Evolutionary conservation across 2,797 vertebrate species (phyloP).

Genomic region (Geotrypetes seraphini): DNA sequence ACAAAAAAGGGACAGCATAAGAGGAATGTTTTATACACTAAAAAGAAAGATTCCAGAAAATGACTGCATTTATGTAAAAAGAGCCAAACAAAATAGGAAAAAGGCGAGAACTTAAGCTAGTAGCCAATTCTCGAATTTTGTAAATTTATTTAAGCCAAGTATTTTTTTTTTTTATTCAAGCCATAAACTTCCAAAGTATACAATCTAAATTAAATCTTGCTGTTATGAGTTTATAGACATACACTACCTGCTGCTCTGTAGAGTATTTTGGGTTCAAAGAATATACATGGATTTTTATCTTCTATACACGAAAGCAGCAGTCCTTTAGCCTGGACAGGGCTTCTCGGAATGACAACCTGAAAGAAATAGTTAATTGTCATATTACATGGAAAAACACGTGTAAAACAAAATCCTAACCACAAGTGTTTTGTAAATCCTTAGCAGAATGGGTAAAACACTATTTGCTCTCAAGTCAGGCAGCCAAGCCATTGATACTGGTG

Average conservation of each 20-base stretch:
- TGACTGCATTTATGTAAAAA: neutral
- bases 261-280: slow-evolving; percentile 98
- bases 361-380: neutral
- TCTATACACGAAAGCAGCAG: slow-evolving; percentile 87
- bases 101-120: neutral
- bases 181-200: no score
- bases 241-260: slow-evolving; percentile 90
- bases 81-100: slow-evolving; percentile 6
- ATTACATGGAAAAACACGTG: no score
- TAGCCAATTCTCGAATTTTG: slow-evolving; percentile 7
- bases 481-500: no score
- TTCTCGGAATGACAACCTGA: slow-evolving; percentile 87
- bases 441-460: no score
- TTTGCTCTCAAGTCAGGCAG: no score
- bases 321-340: slow-evolving; percentile 91
- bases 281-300: slow-evolving; percentile 93
- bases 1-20: no score
- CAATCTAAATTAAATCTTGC: no score
- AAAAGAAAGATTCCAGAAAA: neutral
- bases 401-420: no score
- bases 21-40: neutral
- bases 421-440: no score
- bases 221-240: slow-evolving; percentile 24
- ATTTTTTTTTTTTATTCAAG: neutral
- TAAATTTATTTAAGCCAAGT: slow-evolving; percentile 6